Base-by-base conservation (phyloP, 2,888 invertebrate species). In the Ommatoiulus sabulosus region DNA sequence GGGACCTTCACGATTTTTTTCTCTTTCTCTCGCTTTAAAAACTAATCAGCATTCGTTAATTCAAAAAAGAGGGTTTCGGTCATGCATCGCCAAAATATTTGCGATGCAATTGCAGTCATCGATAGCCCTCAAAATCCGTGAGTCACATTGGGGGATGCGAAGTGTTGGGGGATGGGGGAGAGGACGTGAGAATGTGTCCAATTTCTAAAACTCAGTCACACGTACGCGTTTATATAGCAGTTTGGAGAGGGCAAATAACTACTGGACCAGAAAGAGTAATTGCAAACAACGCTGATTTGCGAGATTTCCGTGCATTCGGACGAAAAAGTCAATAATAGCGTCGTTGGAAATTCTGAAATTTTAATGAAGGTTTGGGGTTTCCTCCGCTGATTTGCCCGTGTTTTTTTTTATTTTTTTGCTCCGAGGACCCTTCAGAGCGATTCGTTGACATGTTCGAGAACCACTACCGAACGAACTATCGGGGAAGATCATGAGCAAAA, bases 251-350 rank as follows among this genome's bases (percentile, higher is more conserved):
- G 80, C 80, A 80, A 80, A 80, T 24, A 80, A 24, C 80, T 35
- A 80, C 80, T 80, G 80, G 35, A 80, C 80, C 80, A 80, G 80
- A 80, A 80, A 35, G 80, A 80, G 80, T 80, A 80, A 80, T 80
- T 80, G 80, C 80, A 80, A 80, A 80, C 35, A 24, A 35, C 72
- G 24, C 80, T 24, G 35, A 80, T 80, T 80, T 80, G 80, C 35
- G 12, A 20, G 80, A 80, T 35, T 80, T 80, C 35, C 80, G 24
- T 10, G 24, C 72, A 0, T 72, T 72, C 72, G 24, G 17, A 24
- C 8, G 12, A 80, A 80, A 80, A 80, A 80, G 80, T 20, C 80
- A 80, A 35, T 35, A 80, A 72, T 35, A 12, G 80, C 35, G 17
- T 63, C 63, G 2, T n/a, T n/a, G 63, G 17, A n/a, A 63, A 63